phyloP scores from a whole-genome alignment of 2,888 invertebrate species.

The Resseliella maxima region DNA sequence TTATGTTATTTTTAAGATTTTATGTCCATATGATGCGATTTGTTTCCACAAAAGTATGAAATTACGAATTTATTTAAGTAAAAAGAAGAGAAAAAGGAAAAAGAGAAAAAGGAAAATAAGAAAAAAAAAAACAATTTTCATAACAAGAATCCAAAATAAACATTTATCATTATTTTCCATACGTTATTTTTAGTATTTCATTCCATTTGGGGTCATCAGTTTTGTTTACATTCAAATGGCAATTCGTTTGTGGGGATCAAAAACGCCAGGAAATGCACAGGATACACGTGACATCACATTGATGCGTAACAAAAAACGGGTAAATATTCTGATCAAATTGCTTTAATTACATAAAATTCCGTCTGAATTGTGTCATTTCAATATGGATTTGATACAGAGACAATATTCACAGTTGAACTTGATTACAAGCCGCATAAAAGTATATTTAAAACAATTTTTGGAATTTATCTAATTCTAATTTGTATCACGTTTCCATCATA shows the following conservation, averaged over 20 bases:
- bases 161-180: neutral
- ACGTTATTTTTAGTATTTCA: conserved; percentile 73
- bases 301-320: conserved; percentile 85
- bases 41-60: no score
- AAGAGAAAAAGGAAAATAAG: no score
- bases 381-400: no score
- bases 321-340: conserved; percentile 65
- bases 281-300: conserved; percentile 82
- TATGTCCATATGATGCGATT: no score
- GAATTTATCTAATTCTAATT: conserved; percentile 60
- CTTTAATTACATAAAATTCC: neutral
- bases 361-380: neutral
- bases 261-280: conserved; percentile 83
- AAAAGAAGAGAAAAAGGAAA: no score
- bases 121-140: no score
- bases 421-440: neutral
- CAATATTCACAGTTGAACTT: no score
- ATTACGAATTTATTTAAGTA: no score
- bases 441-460: conserved; percentile 57
- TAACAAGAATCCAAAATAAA: no score
- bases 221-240: conserved; percentile 86
- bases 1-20: no score
- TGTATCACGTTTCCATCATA: neutral
- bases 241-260: conserved; percentile 81
- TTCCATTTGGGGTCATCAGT: conserved; percentile 83